Percentiles rank a stretch among this genome's conserved stretches.
Conservation (phyloP, 2,888 invertebrate species). For the Stomorhina lunata region DNA sequence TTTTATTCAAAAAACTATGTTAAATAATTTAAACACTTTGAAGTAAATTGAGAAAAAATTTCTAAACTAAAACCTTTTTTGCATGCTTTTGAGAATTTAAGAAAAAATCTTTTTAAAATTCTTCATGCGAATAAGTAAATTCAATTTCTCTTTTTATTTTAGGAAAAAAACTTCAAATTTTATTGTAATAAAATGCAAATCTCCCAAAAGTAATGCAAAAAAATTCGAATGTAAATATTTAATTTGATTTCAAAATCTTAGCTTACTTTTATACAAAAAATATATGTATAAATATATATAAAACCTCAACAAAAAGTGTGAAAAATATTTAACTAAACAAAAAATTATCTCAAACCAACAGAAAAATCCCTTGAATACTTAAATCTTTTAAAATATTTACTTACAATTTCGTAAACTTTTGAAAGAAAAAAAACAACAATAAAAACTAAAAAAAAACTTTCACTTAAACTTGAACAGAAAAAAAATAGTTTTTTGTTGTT, state of each 20-base stretch:
- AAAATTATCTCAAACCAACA: too few relatives aligned
- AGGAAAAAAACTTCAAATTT: background rate
- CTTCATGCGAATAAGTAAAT: too few relatives aligned
- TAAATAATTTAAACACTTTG: too few relatives aligned
- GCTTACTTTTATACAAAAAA: background rate
- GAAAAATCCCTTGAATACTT: slow-evolving; percentile 32
- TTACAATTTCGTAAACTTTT: slow-evolving; percentile 13
- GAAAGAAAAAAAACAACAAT: background rate
- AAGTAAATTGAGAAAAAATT: too few relatives aligned
- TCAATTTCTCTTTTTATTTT: too few relatives aligned
- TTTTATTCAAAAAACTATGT: too few relatives aligned
- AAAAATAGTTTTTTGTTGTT: slow-evolving; percentile 29
- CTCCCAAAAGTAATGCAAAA: background rate
- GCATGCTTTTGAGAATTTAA: too few relatives aligned
- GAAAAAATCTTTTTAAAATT: too few relatives aligned
- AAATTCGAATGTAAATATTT: background rate
- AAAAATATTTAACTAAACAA: slow-evolving; percentile 36
- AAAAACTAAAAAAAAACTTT: slow-evolving; percentile 44
- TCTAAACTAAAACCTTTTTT: too few relatives aligned
- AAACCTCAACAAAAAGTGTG: slow-evolving; percentile 3
- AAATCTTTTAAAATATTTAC: background rate
- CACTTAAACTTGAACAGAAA: slow-evolving; percentile 44
- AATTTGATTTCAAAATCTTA: background rate
- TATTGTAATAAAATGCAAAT: background rate
- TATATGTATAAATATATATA: background rate